These are phyloP conservation scores for Delphinapterus leucas DNA, from an alignment of 2,113 vertebrate species.

Conservation along the genomic window DNA sequence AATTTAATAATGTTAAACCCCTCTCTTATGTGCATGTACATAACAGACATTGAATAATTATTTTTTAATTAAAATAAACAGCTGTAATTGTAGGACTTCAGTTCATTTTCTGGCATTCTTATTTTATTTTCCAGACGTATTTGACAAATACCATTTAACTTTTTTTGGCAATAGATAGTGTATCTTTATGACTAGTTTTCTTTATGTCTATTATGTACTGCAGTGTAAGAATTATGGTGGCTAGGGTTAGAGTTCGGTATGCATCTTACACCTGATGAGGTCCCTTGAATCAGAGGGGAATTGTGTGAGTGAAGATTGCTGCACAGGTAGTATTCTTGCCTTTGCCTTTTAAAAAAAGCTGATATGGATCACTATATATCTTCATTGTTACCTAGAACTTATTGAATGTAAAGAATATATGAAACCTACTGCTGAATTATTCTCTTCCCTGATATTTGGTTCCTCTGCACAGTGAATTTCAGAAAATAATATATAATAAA, in stretches of 20 bases:
- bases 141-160: background rate
- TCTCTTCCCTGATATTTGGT: background rate
- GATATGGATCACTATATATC: background rate
- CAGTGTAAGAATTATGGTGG: background rate
- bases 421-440: background rate
- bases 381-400: background rate
- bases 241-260: background rate
- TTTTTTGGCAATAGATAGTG: background rate
- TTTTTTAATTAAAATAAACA: background rate
- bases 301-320: background rate
- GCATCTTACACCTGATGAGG: background rate
- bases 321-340: background rate
- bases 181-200: background rate
- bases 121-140: background rate
- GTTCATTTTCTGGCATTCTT: background rate
- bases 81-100: background rate
- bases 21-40: background rate
- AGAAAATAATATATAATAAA: background rate
- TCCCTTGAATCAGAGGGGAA: background rate
- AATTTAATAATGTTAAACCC: background rate
- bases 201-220: background rate
- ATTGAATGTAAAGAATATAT: background rate
- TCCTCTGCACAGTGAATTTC: background rate
- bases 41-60: background rate
- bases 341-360: background rate